Percentiles rank a stretch among this genome's conserved stretches.
phyloP scores from a whole-genome alignment of 2,797 vertebrate genomes.

The Crocodylus rhombifer region DNA sequence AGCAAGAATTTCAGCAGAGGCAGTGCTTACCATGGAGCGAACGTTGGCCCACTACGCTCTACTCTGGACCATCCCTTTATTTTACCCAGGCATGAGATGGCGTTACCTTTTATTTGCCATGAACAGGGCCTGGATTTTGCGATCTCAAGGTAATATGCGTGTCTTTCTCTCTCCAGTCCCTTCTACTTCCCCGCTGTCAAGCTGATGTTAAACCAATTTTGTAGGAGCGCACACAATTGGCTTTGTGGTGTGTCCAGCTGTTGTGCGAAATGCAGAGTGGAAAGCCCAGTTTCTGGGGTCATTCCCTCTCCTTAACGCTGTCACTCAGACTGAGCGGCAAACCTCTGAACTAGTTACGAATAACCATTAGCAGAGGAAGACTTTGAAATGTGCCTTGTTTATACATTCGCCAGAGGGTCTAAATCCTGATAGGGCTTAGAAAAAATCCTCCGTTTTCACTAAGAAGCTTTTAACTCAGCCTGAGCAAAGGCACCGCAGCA shows the following conservation, averaged over 20 bases:
- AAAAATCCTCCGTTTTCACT: constrained; percentile 59
- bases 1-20: not conserved
- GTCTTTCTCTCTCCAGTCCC: not conserved
- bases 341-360: constrained; percentile 61
- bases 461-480: constrained; percentile 60
- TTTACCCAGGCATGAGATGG: constrained; percentile 1
- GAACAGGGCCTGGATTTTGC: not conserved
- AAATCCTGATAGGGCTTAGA: constrained; percentile 61
- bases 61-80: not conserved
- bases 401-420: constrained; percentile 52
- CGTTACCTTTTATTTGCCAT: constrained; percentile 8
- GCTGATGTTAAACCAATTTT: constrained; percentile 50
- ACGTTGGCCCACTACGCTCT: not conserved
- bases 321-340: constrained; percentile 54
- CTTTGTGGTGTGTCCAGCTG: constrained; percentile 53
- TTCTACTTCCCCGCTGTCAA: not conserved
- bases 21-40: accelerated
- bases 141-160: not conserved
- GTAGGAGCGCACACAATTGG: constrained; percentile 46
- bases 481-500: constrained; percentile 44
- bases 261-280: constrained; percentile 31
- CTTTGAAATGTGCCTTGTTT: constrained; percentile 62
- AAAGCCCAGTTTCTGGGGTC: not conserved
- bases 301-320: constrained; percentile 26
- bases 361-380: constrained; percentile 54